Base-by-base conservation (phyloP, 2,797 vertebrate species). In the Oreochromis grahami region DNA sequence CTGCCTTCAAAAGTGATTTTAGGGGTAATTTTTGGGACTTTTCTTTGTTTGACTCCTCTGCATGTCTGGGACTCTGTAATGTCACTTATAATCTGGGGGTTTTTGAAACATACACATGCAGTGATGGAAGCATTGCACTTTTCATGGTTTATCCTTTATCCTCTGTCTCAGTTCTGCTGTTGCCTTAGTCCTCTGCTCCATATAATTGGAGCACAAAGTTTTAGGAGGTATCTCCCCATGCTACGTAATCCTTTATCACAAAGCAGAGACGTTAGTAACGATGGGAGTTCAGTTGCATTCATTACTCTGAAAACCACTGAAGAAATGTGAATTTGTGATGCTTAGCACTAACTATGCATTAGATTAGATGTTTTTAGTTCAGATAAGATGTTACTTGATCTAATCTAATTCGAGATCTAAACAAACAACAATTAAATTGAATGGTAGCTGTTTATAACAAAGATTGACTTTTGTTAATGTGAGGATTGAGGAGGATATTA, bases 131-230 rank as follows among this genome's bases (percentile, higher is more conserved):
- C 15, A n/a, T 11, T 51, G 3, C 1, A 36, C 41, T 4, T 10
- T 72, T 32, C 19, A 34, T 13, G 38, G 14, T 5, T 11, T 3
- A 11, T 82, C 4, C 1, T 29, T 78, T 5, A 4, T 5, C 7
- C 15, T 38, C 8, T 76, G 12, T 13, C 5, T 48, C 6, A 19
- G 8, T 17, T 63, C n/a, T 58, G 51, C 45, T 78, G 52, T 55
- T 63, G 53, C 26, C 34, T 78, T 48, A 82, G 41, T 55, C 78
- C 68, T 3, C 36, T 82, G 76, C 15, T 24, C n/a, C 55, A 85
- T 10, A 21, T 85, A 53, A 63, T 48, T 63, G 45, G 63, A 63
- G 6, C 65, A 45, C 84, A 76, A 21, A 50, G 2, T 21, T 65
- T 82, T 76, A 76, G 38, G 21, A 38, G 5, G 36, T 14, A 82